phyloP scores from a whole-genome alignment of 2,888 invertebrate genomes.

The Chydorus sphaericus region DNA sequence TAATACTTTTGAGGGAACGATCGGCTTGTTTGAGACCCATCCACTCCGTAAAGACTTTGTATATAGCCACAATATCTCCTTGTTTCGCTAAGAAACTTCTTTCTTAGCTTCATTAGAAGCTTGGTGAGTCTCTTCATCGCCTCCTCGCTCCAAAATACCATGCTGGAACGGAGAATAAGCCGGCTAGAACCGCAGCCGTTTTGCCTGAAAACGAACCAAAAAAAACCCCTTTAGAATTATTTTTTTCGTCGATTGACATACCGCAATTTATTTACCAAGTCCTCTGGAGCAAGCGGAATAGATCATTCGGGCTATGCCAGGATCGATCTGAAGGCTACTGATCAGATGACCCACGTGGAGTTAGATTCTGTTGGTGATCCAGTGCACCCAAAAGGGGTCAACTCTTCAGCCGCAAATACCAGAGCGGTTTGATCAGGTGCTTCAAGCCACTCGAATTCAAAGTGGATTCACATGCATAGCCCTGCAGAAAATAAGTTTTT shows the following conservation, averaged over 20 bases:
- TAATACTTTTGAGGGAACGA: neutral
- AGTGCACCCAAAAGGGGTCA: slow-evolving; percentile 25
- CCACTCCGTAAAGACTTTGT: slow-evolving; percentile 22
- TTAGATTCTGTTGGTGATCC: slow-evolving; percentile 20
- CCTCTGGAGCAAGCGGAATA: slow-evolving; percentile 1
- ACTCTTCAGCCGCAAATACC: slow-evolving; percentile 21
- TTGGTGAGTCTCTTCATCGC: slow-evolving; percentile 21
- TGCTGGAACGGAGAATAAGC: slow-evolving; percentile 23
- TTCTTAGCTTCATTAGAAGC: slow-evolving; percentile 24
- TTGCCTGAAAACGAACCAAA: neutral
- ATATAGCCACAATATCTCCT: slow-evolving; percentile 16
- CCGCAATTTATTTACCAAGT: neutral
- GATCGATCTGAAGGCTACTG: slow-evolving; percentile 26
- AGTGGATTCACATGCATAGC: slow-evolving; percentile 22
- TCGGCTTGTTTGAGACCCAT: slow-evolving; percentile 22
- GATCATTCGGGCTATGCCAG: slow-evolving; percentile 23
- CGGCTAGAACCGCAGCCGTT: slow-evolving; percentile 25
- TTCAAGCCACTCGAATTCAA: slow-evolving; percentile 26
- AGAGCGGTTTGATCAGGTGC: slow-evolving; percentile 22
- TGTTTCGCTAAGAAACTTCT: slow-evolving; percentile 19
- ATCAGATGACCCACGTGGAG: slow-evolving; percentile 25
- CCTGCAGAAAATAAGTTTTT: neutral
- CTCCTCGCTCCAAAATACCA: slow-evolving; percentile 24
- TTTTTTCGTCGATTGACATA: neutral
- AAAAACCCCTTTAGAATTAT: neutral